A percentile compares a stretch with the other conserved stretches of the same genome.
phyloP scores from a whole-genome alignment of 2,113 vertebrate species.

The Serinus canaria region DNA sequence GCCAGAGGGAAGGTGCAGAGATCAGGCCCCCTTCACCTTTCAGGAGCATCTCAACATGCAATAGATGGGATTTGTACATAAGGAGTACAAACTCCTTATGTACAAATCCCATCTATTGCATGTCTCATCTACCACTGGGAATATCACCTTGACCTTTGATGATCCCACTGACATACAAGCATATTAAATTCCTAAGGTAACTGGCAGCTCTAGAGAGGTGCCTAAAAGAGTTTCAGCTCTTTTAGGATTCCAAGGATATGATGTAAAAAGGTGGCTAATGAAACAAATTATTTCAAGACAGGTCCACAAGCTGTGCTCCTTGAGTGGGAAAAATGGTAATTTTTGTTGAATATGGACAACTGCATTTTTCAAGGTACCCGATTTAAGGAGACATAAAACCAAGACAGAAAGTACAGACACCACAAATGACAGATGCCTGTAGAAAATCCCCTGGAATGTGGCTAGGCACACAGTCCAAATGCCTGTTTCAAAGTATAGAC shows the following conservation, averaged over 20 bases:
- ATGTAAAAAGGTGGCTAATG: not conserved
- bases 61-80: too few relatives aligned
- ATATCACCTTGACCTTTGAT: not conserved
- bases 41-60: not conserved
- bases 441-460: not conserved
- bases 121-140: not conserved
- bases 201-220: not conserved
- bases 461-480: not conserved
- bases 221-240: not conserved
- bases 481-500: not conserved
- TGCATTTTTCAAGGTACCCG: not conserved
- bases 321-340: not conserved
- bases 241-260: not conserved
- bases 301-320: not conserved
- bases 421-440: not conserved
- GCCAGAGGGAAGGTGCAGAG: not conserved
- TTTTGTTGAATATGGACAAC: not conserved
- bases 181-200: not conserved
- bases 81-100: not conserved
- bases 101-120: not conserved
- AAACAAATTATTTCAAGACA: not conserved
- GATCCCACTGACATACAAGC: not conserved
- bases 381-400: not conserved
- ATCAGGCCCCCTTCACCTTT: not conserved
- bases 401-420: accelerated